A percentile compares a stretch with the other conserved stretches of the same genome.
These are phyloP conservation scores for Pseudolaguvia tuberculata DNA, from an alignment of 2,113 vertebrate genomes.

Conservation along the genomic window DNA sequence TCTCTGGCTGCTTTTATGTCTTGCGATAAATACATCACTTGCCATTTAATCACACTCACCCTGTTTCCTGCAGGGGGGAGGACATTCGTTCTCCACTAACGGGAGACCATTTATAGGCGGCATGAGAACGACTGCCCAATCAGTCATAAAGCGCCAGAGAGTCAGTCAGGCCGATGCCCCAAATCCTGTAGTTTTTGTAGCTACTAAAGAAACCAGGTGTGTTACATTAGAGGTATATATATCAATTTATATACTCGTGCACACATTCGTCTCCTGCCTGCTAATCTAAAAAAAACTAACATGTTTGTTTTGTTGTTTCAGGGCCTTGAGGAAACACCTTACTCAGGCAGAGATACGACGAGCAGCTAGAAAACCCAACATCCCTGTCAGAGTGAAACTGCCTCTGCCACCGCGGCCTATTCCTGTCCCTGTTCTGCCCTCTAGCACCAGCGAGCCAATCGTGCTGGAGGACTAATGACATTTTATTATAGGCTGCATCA, in stretches of 20 bases:
- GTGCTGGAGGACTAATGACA: constrained; percentile 82
- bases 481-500: constrained; percentile 22
- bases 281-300: background rate
- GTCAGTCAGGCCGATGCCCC: constrained; percentile 87
- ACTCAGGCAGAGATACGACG: constrained; percentile 87
- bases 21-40: background rate
- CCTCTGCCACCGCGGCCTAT: constrained; percentile 65
- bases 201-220: constrained; percentile 90
- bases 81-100: constrained; percentile 79
- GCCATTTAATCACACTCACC: background rate
- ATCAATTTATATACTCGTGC: background rate
- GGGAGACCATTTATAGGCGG: constrained; percentile 82
- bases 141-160: constrained; percentile 86
- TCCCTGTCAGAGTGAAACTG: constrained; percentile 81
- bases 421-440: constrained; percentile 71
- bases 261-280: background rate
- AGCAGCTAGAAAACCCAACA: constrained; percentile 82
- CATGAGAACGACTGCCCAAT: constrained; percentile 81
- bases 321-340: constrained; percentile 85
- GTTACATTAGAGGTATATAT: background rate
- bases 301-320: constrained; percentile 46
- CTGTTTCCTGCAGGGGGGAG: constrained; percentile 57
- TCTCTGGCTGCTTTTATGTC: background rate
- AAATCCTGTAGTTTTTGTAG: constrained; percentile 91
- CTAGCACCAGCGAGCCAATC: constrained; percentile 90